phyloP scores from a whole-genome alignment of 2,797 vertebrate genomes.

The Salmo trutta region DNA sequence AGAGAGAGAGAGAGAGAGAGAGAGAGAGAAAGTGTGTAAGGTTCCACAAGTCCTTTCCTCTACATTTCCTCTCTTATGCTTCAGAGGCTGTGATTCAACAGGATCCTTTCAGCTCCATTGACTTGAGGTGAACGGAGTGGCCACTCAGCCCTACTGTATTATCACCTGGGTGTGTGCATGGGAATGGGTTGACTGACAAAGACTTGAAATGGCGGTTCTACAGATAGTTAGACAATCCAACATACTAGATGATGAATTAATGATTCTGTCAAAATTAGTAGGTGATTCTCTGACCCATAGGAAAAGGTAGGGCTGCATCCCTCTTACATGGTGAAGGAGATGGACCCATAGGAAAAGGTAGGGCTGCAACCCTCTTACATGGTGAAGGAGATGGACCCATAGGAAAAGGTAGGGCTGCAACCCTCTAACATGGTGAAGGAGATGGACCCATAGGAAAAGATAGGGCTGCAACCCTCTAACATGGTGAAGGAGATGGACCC shows the following conservation, averaged over 20 bases:
- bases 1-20: background rate
- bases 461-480: no score
- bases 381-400: no score
- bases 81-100: constrained; percentile 15
- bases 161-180: constrained; percentile 22
- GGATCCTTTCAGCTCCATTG: constrained; percentile 19
- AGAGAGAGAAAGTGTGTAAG: background rate
- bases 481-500: no score
- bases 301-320: background rate
- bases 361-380: no score
- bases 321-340: no score
- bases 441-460: no score
- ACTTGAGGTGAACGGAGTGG: constrained; percentile 4
- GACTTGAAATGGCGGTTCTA: no score
- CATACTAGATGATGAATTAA: constrained; percentile 18
- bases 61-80: background rate
- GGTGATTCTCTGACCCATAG: background rate
- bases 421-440: no score
- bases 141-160: constrained; percentile 5
- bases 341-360: no score
- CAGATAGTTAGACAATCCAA: no score
- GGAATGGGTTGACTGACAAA: no score
- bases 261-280: background rate
- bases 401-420: no score
- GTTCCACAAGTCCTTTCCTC: background rate